Base-by-base conservation (phyloP, 2,888 invertebrate genomes). In the Synanthedon myopaeformis region DNA sequence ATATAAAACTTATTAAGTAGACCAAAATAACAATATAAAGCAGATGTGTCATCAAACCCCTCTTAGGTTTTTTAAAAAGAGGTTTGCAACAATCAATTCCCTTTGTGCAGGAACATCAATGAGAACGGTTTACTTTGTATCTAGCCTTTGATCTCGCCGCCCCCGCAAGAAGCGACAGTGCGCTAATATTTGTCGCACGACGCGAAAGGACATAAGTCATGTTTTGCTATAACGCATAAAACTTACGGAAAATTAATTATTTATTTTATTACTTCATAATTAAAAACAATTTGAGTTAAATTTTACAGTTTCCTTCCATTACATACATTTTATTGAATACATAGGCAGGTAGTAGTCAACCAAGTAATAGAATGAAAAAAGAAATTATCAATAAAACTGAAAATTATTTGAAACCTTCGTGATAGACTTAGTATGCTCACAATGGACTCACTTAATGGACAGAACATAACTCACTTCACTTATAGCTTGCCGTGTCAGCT, bases 1-100 rank as follows among this genome's bases (percentile, higher is more conserved):
- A 35, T 35, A 35, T 35, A 35, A 35, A 35, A 35, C 35, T 35
- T 8, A 35, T 8, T 35, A 35, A 35, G 35, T 35, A 35, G 35
- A 35, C 35, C 35, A 35, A 35, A 35, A 35, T 10, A 35, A 35
- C 35, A 35, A 35, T 35, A 35, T 35, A 74, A 72, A 74, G 66
- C 70, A 74, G 70, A 74, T 73, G 73, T 77, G 78, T 81, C 81
- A 83, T 79, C 78, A 76, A 80, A 80, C 78, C 71, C 66, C 69
- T 69, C 71, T 61, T 64, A 61, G 28, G 41, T 53, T 71, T 72
- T 69, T 70, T 69, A 69, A 71, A 83, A 82, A 74, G 77, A 82
- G 81, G 78, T 84, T 84, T 81, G 84, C 85, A 85, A 85, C 85
- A 86, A 86, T 86, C 85, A 85, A 85, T 86, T 83, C 82, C 79